Base-by-base conservation (phyloP, 1,140 invertebrate genomes). In the Macrobrachium nipponense region DNA sequence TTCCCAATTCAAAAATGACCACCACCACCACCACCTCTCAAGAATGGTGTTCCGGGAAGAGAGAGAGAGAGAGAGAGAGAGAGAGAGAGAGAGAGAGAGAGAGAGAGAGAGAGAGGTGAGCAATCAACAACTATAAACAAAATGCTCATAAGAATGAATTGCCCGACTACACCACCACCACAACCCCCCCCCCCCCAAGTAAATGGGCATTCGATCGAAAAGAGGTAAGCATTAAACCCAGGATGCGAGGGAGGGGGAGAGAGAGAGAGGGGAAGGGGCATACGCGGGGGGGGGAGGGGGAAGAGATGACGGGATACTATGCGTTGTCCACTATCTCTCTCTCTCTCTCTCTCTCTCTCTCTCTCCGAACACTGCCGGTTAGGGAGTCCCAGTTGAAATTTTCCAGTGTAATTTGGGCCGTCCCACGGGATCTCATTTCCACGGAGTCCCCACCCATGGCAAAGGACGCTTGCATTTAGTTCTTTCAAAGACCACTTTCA, bases 301-400 rank as follows among this genome's bases (percentile, higher is more conserved):
- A 15, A 51, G 44, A 78, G 60, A 60, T 60, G 27, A 60, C 23
- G 76, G 60, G 51, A 60, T 60, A n/a, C 59, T 27, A 58, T 60
- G 15, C 23, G 10, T 20, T 36, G 20, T 18, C 43, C 20, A 23
- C 70, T 44, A 14, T 76, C 36, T 18, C 73, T 76, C 73, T 59
- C 51, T 59, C 77, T 43, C 61, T 64, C 23, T 44, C 77, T 43
- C 76, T 60, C 76, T 80, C 77, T 43, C 77, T 43, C 78, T 80
- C 77, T 44, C 66, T 78, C 70, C 78, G 51, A 86, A 51, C 84
- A 86, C 84, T 58, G 77, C 84, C 78, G 77, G 84, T 62, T 58
- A 18, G 84, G 84, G 84, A 80, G 77, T 86, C 84, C 84, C 84
- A 86, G 84, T 80, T 86, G 84, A 86, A 86, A 86, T 86, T 86